phyloP scores from a whole-genome alignment of 2,888 invertebrate species.

The Dicranocentrus wangi region DNA sequence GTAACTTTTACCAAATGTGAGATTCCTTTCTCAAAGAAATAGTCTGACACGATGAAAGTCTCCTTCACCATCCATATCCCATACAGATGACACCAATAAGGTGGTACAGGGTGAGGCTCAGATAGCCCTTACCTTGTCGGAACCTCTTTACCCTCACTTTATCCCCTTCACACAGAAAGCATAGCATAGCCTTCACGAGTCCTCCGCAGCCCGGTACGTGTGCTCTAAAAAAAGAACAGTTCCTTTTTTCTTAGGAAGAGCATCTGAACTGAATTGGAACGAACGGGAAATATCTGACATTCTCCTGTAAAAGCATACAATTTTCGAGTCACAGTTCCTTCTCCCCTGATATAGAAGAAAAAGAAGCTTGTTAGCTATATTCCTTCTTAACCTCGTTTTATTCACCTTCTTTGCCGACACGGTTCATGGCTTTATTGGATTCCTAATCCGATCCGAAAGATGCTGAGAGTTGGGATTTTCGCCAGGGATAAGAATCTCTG shows the following conservation, averaged over 20 bases:
- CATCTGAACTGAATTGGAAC: slow-evolving; percentile 55
- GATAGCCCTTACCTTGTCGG: slow-evolving; percentile 48
- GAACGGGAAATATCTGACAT: slow-evolving; percentile 52
- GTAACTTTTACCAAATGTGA: too few relatives aligned
- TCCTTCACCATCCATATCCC: neutral
- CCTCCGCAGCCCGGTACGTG: too few relatives aligned
- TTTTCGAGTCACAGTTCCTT: neutral
- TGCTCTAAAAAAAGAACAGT: neutral
- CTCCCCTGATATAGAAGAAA: slow-evolving; percentile 46
- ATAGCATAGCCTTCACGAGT: neutral
- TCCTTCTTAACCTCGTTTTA: neutral
- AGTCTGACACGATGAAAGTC: slow-evolving; percentile 25
- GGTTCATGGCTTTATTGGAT: slow-evolving; percentile 60
- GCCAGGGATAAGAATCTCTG: neutral
- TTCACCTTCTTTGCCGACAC: slow-evolving; percentile 40
- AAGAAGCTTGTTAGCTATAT: slow-evolving; percentile 42
- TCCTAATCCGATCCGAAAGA: slow-evolving; percentile 45
- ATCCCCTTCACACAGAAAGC: slow-evolving; percentile 43
- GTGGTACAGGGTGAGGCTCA: slow-evolving; percentile 13
- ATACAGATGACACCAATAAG: slow-evolving; percentile 30
- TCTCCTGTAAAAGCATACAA: slow-evolving; percentile 9
- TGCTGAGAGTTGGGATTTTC: slow-evolving; percentile 4
- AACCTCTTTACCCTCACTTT: slow-evolving; percentile 27
- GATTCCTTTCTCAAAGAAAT: too few relatives aligned
- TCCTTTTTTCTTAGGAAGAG: slow-evolving; percentile 8